Conservation (phyloP, 2,888 invertebrate species). For the Orthonychiurus folsomi region DNA sequence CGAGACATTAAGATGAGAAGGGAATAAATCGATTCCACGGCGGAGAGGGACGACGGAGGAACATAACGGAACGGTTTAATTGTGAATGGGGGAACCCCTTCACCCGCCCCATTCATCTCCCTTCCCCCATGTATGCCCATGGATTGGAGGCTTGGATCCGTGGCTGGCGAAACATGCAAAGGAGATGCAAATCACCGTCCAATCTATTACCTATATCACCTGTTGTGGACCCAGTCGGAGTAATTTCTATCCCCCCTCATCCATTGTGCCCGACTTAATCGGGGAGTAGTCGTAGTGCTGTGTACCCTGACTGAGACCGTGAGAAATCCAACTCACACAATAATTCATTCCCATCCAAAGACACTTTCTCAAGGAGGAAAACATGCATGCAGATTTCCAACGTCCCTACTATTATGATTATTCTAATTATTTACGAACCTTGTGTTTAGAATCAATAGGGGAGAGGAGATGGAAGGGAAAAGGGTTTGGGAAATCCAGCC, state of each 20-base stretch:
- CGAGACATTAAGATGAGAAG: slow-evolving; percentile 15
- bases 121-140: neutral
- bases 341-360: slow-evolving; percentile 18
- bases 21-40: slow-evolving; percentile 32
- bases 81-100: neutral
- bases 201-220: slow-evolving; percentile 25
- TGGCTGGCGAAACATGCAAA: slow-evolving; percentile 1
- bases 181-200: slow-evolving; percentile 32
- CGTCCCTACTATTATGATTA: no score
- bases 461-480: no score
- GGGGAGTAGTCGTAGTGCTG: slow-evolving; percentile 15
- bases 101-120: neutral
- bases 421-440: no score
- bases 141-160: no score
- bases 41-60: slow-evolving; percentile 14
- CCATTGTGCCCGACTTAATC: slow-evolving; percentile 23
- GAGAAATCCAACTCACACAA: slow-evolving; percentile 18
- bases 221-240: slow-evolving; percentile 14
- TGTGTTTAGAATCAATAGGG: no score
- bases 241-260: slow-evolving; percentile 29
- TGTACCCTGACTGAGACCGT: slow-evolving; percentile 25
- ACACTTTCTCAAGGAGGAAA: slow-evolving; percentile 28
- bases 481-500: no score
- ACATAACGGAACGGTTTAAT: neutral
- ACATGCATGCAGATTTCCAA: no score